Base-by-base conservation (phyloP, 2,888 invertebrate species). In the Plebejus anna region DNA sequence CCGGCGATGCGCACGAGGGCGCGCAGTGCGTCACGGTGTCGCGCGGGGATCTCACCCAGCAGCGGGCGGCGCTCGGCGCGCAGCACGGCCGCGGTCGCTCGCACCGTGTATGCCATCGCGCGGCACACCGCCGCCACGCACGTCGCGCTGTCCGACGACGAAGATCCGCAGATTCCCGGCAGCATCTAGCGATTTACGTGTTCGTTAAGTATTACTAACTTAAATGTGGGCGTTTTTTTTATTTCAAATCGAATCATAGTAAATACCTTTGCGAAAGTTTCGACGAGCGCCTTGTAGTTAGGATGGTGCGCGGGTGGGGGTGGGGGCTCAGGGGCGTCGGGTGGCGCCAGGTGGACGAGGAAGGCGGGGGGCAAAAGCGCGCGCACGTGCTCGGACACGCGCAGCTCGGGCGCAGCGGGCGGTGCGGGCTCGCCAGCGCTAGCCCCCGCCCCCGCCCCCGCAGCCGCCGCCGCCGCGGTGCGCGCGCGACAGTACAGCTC, bases 31-130 rank as follows among this genome's bases (percentile, higher is more conserved):
- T 97, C 97, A 76, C 96, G 92, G 83, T 97, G 97, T 2, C 97
- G 93, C 77, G 97, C 96, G 0, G 97, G 96, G 66, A 97, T 90
- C 79, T 97, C 95, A 28, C 96, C 97, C 5, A 97, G 92, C 6
- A 98, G 88, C 0, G 97, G 96, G 79, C 97, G 96, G 28, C 95
- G 93, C 76, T 95, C 95, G 51, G 96, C 96, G 2, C 96, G 94
- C 11, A 97, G 89, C 9, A 97, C 94, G 42, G 96, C 95, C 88
- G 97, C 97, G 5, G 97, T 95, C 11, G 97, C 95, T 84, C 97
- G 95, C 76, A 97, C 95, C 1, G 97, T 97, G 87, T 97, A 98
- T 0, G 97, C 95, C 36, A 97, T 96, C 0, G 96, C 96, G 80
- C 97, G 96, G 96, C 97, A 98, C 0, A 96, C 87, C 0, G 95